Percentiles rank a stretch among this genome's conserved stretches.
Evolutionary conservation across 2,113 vertebrate species (phyloP).

Genomic region (Chinchilla lanigera): DNA sequence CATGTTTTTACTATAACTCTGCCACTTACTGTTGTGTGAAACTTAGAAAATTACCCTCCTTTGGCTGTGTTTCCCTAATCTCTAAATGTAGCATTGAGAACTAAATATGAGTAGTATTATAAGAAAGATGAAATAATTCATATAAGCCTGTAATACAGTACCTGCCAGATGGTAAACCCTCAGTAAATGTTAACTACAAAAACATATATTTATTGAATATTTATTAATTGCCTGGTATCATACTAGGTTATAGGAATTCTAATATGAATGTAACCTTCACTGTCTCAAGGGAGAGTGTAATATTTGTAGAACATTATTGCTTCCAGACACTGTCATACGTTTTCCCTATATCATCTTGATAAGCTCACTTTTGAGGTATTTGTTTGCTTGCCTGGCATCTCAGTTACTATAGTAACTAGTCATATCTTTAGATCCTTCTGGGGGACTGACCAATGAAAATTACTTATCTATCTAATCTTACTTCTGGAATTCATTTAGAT

Average conservation of each 20-base stretch:
- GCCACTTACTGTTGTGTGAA: not conserved
- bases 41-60: not conserved
- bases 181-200: conserved; percentile 37
- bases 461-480: not conserved
- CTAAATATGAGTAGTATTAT: not conserved
- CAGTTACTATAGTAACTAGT: not conserved
- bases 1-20: not conserved
- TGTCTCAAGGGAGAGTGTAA: conserved; percentile 34
- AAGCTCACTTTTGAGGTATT: not conserved
- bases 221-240: not conserved
- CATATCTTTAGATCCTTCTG: not conserved
- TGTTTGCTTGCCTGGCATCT: not conserved
- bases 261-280: not conserved
- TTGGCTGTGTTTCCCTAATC: not conserved
- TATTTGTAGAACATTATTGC: not conserved
- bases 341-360: not conserved
- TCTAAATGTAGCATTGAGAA: conserved; percentile 18
- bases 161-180: conserved; percentile 23
- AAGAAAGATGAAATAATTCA: not conserved
- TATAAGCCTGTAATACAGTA: not conserved
- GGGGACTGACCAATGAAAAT: not conserved
- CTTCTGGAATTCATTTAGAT: not conserved
- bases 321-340: not conserved
- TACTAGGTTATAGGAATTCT: not conserved
- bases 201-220: conserved; percentile 24